Evolutionary conservation across 37 sponge, comb jelly and placozoan species (phyloP), one percentile per base, ranked within the genome.

Genomic region (Petrosia ficiformis): DNA sequence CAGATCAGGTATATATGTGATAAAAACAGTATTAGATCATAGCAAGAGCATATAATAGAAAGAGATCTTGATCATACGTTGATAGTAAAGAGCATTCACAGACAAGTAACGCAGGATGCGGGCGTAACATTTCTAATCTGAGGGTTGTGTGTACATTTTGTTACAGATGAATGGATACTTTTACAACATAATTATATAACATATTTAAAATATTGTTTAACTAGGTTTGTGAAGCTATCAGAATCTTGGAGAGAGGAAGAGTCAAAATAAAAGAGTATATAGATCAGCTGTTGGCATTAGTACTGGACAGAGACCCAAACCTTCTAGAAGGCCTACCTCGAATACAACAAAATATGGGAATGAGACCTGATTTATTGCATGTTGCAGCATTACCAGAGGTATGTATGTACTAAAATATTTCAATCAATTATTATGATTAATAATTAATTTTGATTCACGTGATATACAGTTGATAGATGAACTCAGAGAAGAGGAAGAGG

Each of bases 281-380:
- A 16, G 85, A 84, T 41, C 85, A 77, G 32, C 65, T 84, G 26
- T 68, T 84, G 57, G 78, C 85, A 26, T 72, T 84, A 8, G 78
- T 77, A 32, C 64, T 84, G 78, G 85, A 84, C 36, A 77, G 30
- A 11, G 42, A 65, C n/a, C 77, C 78, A 28, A 11, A 64, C 4
- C 68, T 84, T 22, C 78, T 84, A 11, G 85, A 84, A 57, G 85
- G 85, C 36, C 68, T 84, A 78, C 85, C 85, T 4, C 67, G 85
- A 21, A 69, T 77, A 22, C 85, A 84, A 35, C 78, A 77, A 73
- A 71, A 67, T 39, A 40, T 58, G 0, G 72, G 80, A 24, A 52
- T 80, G 70, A 54, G 36, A n/a, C 52, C 71, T 37, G 80, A 80
- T 37, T 60, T 80, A 1, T 65, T 80, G 24, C 32, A 65, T 24